Conservation (phyloP, 2,113 vertebrate genomes). For the Rhagologus leucostigma region DNA sequence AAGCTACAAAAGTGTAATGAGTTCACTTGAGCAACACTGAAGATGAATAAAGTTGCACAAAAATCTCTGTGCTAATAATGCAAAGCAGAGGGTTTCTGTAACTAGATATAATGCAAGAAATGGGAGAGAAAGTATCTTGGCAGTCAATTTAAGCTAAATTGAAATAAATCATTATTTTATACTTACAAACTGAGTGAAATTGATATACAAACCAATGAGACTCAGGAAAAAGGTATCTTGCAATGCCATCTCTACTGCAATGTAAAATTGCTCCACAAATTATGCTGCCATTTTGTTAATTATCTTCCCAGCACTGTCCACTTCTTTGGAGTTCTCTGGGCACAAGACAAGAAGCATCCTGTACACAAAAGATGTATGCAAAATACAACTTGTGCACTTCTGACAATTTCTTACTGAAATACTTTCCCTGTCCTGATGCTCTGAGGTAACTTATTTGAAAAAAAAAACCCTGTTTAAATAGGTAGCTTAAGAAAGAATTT, state of each 20-base stretch:
- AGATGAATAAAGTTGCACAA: neutral
- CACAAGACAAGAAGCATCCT: neutral
- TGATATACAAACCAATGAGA: neutral
- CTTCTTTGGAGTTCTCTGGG: neutral
- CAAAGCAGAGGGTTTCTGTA: neutral
- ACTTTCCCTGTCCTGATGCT: neutral
- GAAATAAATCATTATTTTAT: neutral
- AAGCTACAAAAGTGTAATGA: neutral
- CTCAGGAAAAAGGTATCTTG: neutral
- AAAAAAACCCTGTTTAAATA: neutral
- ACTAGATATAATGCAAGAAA: neutral
- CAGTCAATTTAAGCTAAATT: neutral
- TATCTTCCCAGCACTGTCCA: neutral
- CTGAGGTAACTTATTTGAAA: neutral
- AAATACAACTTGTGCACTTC: neutral
- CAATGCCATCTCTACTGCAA: neutral
- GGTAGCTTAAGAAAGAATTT: neutral
- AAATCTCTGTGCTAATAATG: neutral
- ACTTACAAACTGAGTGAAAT: neutral
- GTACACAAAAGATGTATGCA: neutral
- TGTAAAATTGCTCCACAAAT: neutral
- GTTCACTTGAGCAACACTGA: neutral
- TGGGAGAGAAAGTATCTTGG: neutral
- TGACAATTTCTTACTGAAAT: neutral
- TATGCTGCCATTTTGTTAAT: neutral